Evolutionary conservation across 2,888 invertebrate genomes (phyloP).

Genomic region (Protophormia terraenovae): DNA sequence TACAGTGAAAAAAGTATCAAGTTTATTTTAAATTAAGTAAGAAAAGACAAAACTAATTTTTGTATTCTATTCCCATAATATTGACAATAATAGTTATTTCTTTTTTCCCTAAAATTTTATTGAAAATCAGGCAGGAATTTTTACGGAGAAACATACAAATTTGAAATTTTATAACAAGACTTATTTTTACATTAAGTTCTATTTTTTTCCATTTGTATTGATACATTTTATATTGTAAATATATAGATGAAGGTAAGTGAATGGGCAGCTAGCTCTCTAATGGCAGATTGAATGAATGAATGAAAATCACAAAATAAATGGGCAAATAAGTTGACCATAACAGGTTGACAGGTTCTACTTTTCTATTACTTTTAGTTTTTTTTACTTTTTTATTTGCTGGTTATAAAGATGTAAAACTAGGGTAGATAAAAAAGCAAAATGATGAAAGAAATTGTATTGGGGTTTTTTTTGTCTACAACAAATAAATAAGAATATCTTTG

Average conservation of each 20-base stretch:
- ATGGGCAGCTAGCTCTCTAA: neutral
- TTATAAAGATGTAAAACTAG: neutral
- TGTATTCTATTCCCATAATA: neutral
- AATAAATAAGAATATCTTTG: neutral
- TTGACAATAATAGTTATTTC: neutral
- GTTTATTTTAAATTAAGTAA: no score
- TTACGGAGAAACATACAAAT: neutral
- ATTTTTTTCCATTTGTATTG: neutral
- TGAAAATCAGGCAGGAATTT: no score
- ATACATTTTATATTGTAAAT: no score
- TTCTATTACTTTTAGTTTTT: constrained; percentile 32
- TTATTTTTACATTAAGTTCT: neutral
- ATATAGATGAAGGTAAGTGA: no score
- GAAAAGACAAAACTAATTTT: neutral
- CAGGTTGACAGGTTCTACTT: constrained; percentile 51
- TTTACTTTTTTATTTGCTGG: constrained; percentile 1
- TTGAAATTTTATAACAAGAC: constrained; percentile 10
- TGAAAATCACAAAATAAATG: constrained; percentile 55
- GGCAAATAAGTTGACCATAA: constrained; percentile 60
- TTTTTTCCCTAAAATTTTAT: no score
- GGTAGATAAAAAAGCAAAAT: neutral
- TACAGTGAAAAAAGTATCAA: no score
- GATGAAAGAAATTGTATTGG: neutral
- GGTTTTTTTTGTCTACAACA: neutral
- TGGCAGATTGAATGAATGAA: constrained; percentile 46